Conservation (phyloP, 2,797 vertebrate species). For the Alouatta caraya region DNA sequence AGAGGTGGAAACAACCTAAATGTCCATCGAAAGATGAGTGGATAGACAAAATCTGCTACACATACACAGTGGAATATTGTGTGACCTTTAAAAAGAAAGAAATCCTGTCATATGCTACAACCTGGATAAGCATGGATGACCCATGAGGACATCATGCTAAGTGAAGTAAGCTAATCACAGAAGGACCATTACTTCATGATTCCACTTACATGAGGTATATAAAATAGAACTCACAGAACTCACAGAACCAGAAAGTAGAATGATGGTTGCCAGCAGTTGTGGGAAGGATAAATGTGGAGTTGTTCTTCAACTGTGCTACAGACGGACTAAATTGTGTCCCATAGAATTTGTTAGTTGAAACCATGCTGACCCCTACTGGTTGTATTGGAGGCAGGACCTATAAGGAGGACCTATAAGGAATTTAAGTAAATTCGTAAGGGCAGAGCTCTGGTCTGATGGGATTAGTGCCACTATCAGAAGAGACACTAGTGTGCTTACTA, state of each 20-base stretch:
- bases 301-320: background rate
- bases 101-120: background rate
- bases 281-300: background rate
- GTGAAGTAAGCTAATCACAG: background rate
- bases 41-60: background rate
- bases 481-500: background rate
- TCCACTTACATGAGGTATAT: background rate
- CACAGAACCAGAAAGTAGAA: background rate
- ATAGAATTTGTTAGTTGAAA: background rate
- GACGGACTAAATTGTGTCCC: background rate
- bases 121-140: background rate
- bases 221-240: too few relatives aligned
- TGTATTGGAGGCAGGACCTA: background rate
- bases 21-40: background rate
- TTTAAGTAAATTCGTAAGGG: too few relatives aligned
- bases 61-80: background rate
- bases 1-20: background rate
- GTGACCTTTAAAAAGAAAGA: background rate
- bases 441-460: background rate
- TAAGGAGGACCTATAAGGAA: too few relatives aligned
- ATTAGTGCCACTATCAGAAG: background rate
- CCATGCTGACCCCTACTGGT: background rate
- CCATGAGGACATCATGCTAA: background rate
- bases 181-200: background rate
- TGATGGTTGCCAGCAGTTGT: background rate